Evolutionary conservation across 2,888 invertebrate species (phyloP).

Genomic region (Notocelia uddmanniana): DNA sequence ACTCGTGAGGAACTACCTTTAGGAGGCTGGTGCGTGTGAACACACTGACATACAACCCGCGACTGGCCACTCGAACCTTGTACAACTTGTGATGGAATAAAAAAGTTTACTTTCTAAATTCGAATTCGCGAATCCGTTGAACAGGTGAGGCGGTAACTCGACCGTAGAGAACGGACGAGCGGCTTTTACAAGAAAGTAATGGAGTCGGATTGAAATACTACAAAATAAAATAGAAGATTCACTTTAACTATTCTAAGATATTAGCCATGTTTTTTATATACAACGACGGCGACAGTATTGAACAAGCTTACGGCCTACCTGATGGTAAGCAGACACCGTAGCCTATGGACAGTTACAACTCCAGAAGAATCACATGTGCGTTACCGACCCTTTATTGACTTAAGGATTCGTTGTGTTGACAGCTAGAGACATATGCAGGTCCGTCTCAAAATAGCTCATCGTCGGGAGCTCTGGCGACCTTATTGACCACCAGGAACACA

Average conservation of each 20-base stretch:
- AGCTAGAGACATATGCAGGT: no score
- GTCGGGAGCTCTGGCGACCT: no score
- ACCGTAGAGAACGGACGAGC: conserved; percentile 26
- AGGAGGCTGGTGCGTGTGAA: conserved; percentile 59
- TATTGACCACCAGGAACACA: no score
- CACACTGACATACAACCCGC: conserved; percentile 68
- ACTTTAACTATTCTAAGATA: not conserved
- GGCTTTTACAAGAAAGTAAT: conserved; percentile 38
- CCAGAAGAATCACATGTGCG: no score
- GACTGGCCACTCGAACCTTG: conserved; percentile 73
- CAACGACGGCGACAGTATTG: no score
- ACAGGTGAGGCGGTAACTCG: conserved; percentile 55
- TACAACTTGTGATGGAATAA: conserved; percentile 69
- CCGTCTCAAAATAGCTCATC: no score
- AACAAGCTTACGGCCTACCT: no score
- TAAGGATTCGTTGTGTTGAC: no score
- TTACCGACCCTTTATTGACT: no score
- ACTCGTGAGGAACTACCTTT: conserved; percentile 43
- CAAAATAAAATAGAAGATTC: not conserved
- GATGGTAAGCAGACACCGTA: no score
- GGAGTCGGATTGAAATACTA: conserved; percentile 12
- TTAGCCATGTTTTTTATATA: no score
- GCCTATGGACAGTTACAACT: no score
- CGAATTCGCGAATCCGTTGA: conserved; percentile 71
- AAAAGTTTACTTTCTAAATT: conserved; percentile 82